Evolutionary conservation across 2,888 invertebrate species (phyloP), one percentile per base, ranked within the genome.

Genomic region (Unio delphinus): DNA sequence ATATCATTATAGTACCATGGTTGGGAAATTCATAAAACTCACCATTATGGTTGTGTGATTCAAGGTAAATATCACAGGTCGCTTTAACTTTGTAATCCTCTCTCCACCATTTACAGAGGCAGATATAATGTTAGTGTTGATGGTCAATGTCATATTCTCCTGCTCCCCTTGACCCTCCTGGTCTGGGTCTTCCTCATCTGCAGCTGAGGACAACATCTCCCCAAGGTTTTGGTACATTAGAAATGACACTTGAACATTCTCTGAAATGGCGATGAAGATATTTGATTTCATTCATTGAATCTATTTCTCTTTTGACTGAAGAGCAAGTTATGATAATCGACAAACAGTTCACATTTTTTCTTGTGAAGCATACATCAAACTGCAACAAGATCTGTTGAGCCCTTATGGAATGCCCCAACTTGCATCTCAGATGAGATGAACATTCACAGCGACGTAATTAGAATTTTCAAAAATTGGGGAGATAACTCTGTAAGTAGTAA

Each of bases 1-100:
- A 11, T 15, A 45, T 11, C 15, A n/a, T 65, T 20, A 55, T 0
- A 67, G 20, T 55, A 57, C 30, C 59, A 66, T 61, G 55, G 23
- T 26, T 18, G 20, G n/a, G 15, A 26, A 30, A 61, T 66, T 28
- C n/a, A 26, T 59, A 17, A 23, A 6, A 18, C 17, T 30, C 45
- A 17, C n/a, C 61, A 70, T 65, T 69, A 82, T 83, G 70, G 75
- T 93, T 74, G 96, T 91, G 91, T 97, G 97, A 83, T 94, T 93
- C 90, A 98, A 93, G 3, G 95, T 94, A 71, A 97, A 91, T 59
- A 93, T 93, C 30, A 97, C 96, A 69, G 96, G 96, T 86, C 96
- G 78, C 8, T 68, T 70, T 8, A 82, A 68, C 18, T 74, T 61
- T 18, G 69, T 74, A 18, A 70, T 65, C 17, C 20, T 63, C 57